Percentiles rank a stretch among this genome's conserved stretches.
These are phyloP conservation scores for Neogobius melanostomus DNA, from an alignment of 2,113 vertebrate genomes.

Conservation along the genomic window DNA sequence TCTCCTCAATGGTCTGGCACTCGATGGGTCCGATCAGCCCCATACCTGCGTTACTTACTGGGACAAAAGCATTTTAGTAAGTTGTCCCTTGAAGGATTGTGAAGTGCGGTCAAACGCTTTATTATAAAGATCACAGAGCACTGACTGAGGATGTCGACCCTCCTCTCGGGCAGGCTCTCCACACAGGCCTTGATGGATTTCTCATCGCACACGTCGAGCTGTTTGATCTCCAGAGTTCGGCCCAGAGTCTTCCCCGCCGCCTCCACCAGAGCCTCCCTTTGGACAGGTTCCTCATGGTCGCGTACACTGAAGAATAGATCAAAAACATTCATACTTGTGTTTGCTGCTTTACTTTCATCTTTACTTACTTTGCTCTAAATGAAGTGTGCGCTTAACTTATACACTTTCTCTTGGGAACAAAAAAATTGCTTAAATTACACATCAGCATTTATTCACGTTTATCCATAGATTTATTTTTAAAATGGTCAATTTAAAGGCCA, in stretches of 20 bases:
- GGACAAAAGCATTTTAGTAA: no score
- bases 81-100: no score
- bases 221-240: conserved; percentile 81
- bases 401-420: no score
- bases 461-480: no score
- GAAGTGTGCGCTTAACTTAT: no score
- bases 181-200: conserved; percentile 81
- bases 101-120: no score
- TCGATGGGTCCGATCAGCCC: conserved; percentile 87
- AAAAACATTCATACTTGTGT: background rate
- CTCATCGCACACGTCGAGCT: conserved; percentile 83
- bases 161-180: conserved; percentile 80
- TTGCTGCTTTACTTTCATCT: no score
- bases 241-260: conserved; percentile 78
- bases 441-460: no score
- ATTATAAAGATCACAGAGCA: background rate
- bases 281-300: conserved; percentile 83
- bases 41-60: conserved; percentile 87
- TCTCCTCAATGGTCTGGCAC: conserved; percentile 84
- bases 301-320: conserved; percentile 28
- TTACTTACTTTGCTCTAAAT: no score
- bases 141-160: conserved; percentile 84
- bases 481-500: no score
- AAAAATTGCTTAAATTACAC: no score
- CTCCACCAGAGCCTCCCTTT: conserved; percentile 76